These are phyloP conservation scores for Cyanoliseus patagonus DNA, from an alignment of 2,113 vertebrate genomes.

Conservation along the genomic window DNA sequence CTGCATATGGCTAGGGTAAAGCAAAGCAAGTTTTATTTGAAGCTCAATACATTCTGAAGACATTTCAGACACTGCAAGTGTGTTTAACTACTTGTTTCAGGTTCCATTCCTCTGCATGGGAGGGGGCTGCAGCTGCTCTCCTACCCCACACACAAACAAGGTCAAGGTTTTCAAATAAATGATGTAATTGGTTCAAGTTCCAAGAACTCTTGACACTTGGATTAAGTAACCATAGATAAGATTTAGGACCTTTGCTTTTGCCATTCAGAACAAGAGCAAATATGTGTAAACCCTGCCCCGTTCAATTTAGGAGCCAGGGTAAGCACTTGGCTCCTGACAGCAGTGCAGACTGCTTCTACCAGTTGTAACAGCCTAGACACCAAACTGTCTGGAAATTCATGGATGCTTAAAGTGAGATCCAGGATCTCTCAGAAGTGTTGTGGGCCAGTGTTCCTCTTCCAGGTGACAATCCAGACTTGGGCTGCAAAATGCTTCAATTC, in stretches of 20 bases:
- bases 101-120: background rate
- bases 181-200: background rate
- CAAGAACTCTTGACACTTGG: background rate
- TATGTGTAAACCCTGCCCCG: background rate
- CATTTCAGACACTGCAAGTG: background rate
- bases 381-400: background rate
- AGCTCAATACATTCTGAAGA: background rate
- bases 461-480: background rate
- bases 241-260: background rate
- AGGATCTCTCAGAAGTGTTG: background rate
- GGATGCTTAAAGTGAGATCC: background rate
- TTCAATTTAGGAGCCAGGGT: background rate
- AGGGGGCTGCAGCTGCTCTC: background rate
- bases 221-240: background rate
- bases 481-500: conserved; percentile 8
- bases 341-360: background rate
- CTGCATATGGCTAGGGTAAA: background rate
- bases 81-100: background rate
- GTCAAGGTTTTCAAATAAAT: background rate
- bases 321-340: background rate
- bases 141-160: background rate
- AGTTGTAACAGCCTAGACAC: background rate
- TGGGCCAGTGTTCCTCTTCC: background rate
- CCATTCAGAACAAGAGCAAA: background rate
- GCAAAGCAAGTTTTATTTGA: background rate